These are phyloP conservation scores for Oasisia sp. DNA, from an alignment of 2,888 invertebrate genomes.

Conservation along the genomic window DNA sequence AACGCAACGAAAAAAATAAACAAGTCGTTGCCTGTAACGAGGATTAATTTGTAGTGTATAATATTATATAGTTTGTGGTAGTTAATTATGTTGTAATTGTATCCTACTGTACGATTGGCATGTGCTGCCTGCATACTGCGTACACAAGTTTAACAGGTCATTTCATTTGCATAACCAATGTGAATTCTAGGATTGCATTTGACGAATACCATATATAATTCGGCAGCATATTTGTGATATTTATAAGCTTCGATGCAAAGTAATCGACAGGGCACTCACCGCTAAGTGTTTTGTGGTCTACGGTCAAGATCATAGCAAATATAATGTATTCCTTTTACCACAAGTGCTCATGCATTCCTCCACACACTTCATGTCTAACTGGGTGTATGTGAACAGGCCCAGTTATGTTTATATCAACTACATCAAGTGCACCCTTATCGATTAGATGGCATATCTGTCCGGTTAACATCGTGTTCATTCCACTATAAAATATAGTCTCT, in stretches of 20 bases:
- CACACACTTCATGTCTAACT: not conserved
- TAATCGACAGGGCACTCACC: not conserved
- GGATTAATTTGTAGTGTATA: no score
- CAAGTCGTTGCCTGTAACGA: no score
- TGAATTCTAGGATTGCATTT: not conserved
- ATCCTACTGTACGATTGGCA: no score
- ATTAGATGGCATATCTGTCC: not conserved
- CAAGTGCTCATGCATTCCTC: not conserved
- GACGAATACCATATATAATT: not conserved
- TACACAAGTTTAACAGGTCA: no score
- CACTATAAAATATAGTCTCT: not conserved
- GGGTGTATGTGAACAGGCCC: not conserved
- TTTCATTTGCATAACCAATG: not conserved
- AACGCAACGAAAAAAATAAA: no score
- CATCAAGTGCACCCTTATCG: not conserved
- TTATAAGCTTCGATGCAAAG: not conserved
- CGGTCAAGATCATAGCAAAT: not conserved
- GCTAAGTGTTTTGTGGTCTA: not conserved
- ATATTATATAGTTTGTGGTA: no score
- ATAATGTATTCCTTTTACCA: conserved; percentile 4
- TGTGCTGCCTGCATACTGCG: no score
- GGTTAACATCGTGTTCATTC: not conserved
- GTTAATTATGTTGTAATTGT: no score
- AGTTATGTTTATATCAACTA: not conserved
- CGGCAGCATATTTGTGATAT: conserved; percentile 3